Evolutionary conservation across 2,113 vertebrate species (phyloP).

Genomic region (Lagopus leucura): DNA sequence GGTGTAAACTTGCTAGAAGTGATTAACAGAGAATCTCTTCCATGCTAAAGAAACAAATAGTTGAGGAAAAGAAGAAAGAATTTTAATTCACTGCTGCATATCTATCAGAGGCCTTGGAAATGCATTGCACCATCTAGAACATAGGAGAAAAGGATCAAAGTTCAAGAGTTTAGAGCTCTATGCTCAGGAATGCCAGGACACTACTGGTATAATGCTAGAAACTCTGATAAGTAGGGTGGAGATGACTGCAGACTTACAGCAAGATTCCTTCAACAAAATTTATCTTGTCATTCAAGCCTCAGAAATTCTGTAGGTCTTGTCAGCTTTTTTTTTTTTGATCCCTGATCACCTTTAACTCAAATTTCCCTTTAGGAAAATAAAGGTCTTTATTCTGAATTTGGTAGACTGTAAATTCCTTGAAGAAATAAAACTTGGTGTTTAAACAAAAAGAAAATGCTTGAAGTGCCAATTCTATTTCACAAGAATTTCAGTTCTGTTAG

Average conservation of each 20-base stretch:
- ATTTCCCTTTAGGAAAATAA: background rate
- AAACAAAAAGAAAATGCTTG: background rate
- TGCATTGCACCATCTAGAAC: background rate
- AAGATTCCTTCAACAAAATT: background rate
- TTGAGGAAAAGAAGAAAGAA: background rate
- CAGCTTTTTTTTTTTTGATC: background rate
- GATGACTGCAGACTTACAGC: background rate
- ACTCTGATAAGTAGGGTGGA: background rate
- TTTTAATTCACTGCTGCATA: background rate
- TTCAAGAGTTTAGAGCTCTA: background rate
- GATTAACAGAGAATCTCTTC: background rate
- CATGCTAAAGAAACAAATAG: background rate
- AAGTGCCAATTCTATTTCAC: background rate
- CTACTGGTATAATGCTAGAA: background rate
- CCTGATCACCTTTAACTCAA: background rate
- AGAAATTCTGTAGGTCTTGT: background rate
- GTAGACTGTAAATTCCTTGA: background rate
- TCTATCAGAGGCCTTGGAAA: background rate
- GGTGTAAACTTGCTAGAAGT: background rate
- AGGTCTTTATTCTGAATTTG: background rate
- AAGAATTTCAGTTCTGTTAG: background rate
- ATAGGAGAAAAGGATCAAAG: background rate
- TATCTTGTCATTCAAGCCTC: background rate
- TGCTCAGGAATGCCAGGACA: background rate
- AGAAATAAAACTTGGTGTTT: background rate